Base-by-base conservation (phyloP, 2,797 vertebrate genomes). In the Dicrostonyx torquatus region DNA sequence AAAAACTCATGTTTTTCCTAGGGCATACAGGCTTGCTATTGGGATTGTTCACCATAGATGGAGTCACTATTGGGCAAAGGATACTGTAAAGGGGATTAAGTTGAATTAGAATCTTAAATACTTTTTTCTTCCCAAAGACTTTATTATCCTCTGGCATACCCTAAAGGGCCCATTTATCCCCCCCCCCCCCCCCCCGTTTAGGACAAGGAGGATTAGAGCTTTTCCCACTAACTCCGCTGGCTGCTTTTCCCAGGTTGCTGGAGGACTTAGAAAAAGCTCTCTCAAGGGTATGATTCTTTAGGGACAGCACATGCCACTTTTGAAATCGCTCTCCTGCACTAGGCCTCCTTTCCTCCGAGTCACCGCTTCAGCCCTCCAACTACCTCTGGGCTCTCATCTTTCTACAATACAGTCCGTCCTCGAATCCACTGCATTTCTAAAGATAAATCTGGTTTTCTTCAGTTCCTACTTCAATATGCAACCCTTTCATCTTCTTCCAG, bases 51-150 rank as follows among this genome's bases (percentile, higher is more conserved):
- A 87, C 80, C 60, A 55, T 20, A 76, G n/a, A 55, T 43, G 91
- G 77, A 18, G 18, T 89, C 53, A 17, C 22, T 40, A 53, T 48
- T 77, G 84, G 50, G 43, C 66, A 87, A 40, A n/a, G 24, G 31
- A 77, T 78, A 15, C 34, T 91, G 4, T 87, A 82, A 93, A 90
- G n/a, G 50, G 60, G 29, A 89, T 94, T 89, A 95, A 94, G 82
- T 5, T 90, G 53, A 34, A 86, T 95, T 79, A 87, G 72, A 94
- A 87, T 93, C 66, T 40, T 93, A 86, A 83, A 58, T 43, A 14
- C 12, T 45, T 91, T 62, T 82, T 66, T 78, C 76, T 73, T 73
- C 53, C 50, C 50, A 55, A 82, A 87, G 43, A 79, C 12, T 40
- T 94, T 55, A 70, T 84, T 48, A 79, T 82, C 62, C 14, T 79